phyloP scores from a whole-genome alignment of 2,113 vertebrate species.

The Isichthys henryi region DNA sequence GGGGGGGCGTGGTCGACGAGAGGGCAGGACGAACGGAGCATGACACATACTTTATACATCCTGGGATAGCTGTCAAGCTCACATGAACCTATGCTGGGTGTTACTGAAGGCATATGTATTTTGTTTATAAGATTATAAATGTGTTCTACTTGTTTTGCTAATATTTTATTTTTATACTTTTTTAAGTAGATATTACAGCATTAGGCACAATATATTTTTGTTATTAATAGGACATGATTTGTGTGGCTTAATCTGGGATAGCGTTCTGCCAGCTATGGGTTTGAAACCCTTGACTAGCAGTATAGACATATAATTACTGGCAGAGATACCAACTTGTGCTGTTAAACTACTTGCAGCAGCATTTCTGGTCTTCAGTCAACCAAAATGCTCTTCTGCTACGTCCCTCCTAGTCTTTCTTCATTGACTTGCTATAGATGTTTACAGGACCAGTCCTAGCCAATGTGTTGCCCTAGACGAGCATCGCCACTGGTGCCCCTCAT shows the following conservation, averaged over 20 bases:
- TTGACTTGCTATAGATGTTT: not conserved
- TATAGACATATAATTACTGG: not conserved
- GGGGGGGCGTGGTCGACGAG: no score
- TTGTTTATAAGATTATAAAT: not conserved
- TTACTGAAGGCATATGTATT: not conserved
- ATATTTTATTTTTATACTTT: not conserved
- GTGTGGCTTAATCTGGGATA: not conserved
- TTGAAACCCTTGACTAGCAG: not conserved
- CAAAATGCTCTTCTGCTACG: not conserved
- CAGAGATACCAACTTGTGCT: not conserved
- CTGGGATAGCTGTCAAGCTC: not conserved
- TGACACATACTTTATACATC: not conserved
- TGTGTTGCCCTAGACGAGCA: not conserved
- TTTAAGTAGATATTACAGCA: not conserved
- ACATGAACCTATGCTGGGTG: not conserved
- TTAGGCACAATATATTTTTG: not conserved
- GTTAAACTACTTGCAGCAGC: not conserved
- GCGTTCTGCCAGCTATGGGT: not conserved
- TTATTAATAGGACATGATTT: not conserved
- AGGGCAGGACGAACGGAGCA: no score
- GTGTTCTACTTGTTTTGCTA: not conserved
- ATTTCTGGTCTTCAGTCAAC: not conserved
- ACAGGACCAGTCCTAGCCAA: not conserved
- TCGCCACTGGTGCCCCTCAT: not conserved
- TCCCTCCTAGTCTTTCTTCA: not conserved